Base-by-base conservation (phyloP, 2,888 invertebrate genomes). In the Pollenia amentaria region DNA sequence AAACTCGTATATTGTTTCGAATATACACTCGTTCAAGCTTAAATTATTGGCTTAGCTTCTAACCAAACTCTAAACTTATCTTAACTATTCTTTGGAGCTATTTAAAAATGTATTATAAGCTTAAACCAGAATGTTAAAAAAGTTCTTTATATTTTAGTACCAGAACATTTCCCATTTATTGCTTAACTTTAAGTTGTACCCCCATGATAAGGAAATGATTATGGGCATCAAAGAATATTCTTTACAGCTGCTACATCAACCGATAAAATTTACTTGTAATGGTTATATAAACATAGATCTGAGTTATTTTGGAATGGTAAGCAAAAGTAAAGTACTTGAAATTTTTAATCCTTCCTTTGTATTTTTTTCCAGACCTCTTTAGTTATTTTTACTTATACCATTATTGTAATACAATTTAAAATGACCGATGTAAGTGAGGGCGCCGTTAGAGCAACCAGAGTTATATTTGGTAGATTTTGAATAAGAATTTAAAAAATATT, bases 231-330 rank as follows among this genome's bases (percentile, higher is more conserved):
- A 67, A 2, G 84, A 84, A 38, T 84, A 84, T 44, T 60, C 84
- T 0, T n/a, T 79, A 38, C 84, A 84, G 46, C 42, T 84, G 14
- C 46, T 84, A 46, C 84, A 84, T 62, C 79, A 79, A 0, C 51
- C 42, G 0, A 14, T 84, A 18, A 16, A 67, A 14, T 84, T 84
- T 51, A 73, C 78, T 14, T 84, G 84, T 29, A 73, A 78, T 38
- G 84, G 84, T 40, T 84, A 73, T 44, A 67, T 79, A 62, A 75
- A 84, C 42, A 84, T 84, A 0, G 55, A 84, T 62, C 51, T 75
- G 14, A 18, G 12, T 9, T 62, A 46, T 69, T 84, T 40, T 62
- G 84, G 84, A 21, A 79, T 46, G 44, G 84, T 84, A 46, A 78
- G 67, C 16, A 21, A 55, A 29, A 38, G 9, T 6, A 12, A 14